phyloP scores from a whole-genome alignment of 2,888 invertebrate species.

The Spodoptera picta region DNA sequence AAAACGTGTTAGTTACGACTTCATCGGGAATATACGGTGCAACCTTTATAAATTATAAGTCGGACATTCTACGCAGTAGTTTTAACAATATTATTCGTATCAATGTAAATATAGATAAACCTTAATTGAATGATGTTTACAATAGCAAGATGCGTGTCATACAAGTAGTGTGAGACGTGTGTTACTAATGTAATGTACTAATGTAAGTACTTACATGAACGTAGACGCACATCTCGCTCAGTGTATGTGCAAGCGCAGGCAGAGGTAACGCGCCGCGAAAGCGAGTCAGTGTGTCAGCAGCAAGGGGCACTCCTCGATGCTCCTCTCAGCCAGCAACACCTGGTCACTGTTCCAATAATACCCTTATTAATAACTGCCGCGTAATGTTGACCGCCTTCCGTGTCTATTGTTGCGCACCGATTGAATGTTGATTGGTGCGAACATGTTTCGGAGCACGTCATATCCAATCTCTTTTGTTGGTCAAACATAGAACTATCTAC shows the following conservation, averaged over 20 bases:
- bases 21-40: too few species aligned
- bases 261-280: conserved; percentile 68
- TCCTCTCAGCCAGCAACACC: conserved; percentile 62
- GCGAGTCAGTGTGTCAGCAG: conserved; percentile 87
- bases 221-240: conserved; percentile 33
- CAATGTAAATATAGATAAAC: conserved; percentile 14
- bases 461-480: conserved; percentile 12
- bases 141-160: conserved; percentile 47
- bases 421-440: conserved; percentile 35
- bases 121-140: conserved; percentile 48
- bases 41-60: too few species aligned
- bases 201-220: conserved; percentile 42
- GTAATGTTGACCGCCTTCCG: conserved; percentile 35
- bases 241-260: conserved; percentile 8
- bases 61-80: background rate
- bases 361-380: conserved; percentile 47
- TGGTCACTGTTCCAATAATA: conserved; percentile 67
- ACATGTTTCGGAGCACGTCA: conserved; percentile 32
- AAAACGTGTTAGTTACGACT: too few species aligned
- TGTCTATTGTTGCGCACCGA: conserved; percentile 24
- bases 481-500: conserved; percentile 10
- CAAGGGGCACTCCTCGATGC: conserved; percentile 53
- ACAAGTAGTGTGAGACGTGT: conserved; percentile 33
- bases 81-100: background rate
- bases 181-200: conserved; percentile 32